Conservation (phyloP, 2,113 vertebrate genomes). For the Catharus minimus region DNA sequence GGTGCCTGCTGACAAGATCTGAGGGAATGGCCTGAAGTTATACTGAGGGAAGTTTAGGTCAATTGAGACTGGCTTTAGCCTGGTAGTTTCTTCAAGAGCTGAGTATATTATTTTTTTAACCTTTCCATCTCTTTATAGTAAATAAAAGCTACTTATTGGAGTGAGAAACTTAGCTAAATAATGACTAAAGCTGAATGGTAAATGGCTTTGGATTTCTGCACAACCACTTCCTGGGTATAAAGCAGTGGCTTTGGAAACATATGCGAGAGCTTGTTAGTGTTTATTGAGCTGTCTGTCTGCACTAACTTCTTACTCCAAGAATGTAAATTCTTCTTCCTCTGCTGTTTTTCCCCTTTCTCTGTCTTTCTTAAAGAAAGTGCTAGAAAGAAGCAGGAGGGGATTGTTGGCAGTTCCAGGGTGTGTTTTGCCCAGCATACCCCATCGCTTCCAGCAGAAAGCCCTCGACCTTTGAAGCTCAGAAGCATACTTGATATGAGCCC, state of each 20-base stretch:
- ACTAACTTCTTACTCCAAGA: not conserved
- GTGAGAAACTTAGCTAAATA: not conserved
- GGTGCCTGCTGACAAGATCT: not conserved
- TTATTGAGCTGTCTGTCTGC: not conserved
- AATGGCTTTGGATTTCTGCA: not conserved
- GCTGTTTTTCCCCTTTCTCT: not conserved
- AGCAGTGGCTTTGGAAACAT: not conserved
- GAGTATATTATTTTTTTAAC: not conserved
- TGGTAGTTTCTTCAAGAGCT: not conserved
- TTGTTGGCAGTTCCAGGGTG: constrained; percentile 91
- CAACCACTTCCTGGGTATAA: not conserved
- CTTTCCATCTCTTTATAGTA: not conserved
- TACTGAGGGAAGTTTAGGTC: not conserved
- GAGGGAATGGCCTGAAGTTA: not conserved
- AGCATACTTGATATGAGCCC: constrained; percentile 99
- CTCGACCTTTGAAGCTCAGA: constrained; percentile 92
- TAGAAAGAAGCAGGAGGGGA: constrained; percentile 95
- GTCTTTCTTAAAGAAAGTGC: constrained; percentile 86
- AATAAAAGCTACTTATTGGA: not conserved
- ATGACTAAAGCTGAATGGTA: not conserved
- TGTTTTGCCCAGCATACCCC: constrained; percentile 98
- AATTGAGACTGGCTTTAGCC: not conserved
- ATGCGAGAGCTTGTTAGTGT: not conserved
- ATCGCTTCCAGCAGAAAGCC: constrained; percentile 95
- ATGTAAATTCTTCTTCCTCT: not conserved